These are phyloP conservation scores for Daubentonia madagascariensis DNA, from an alignment of 2,113 vertebrate species.

Conservation along the genomic window DNA sequence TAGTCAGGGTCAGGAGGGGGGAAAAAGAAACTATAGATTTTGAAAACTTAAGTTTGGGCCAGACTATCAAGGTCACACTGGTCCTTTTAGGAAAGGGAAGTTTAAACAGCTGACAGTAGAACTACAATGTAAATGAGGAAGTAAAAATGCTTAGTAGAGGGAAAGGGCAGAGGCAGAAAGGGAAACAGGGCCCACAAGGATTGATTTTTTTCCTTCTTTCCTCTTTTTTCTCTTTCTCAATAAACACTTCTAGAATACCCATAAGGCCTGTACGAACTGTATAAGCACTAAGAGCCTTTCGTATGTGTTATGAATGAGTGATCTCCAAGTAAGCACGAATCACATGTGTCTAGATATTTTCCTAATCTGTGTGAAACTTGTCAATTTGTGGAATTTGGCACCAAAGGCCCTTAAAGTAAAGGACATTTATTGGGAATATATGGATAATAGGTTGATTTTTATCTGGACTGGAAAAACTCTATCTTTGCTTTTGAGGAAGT, in stretches of 20 bases:
- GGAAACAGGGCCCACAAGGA: background rate
- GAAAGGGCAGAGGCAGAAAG: background rate
- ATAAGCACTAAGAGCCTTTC: background rate
- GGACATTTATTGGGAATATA: background rate
- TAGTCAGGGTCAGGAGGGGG: background rate
- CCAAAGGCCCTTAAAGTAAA: background rate
- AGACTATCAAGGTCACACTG: background rate
- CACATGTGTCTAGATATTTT: background rate
- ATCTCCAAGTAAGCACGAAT: background rate
- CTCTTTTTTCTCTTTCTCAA: background rate
- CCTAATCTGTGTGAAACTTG: background rate
- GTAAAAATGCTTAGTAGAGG: background rate
- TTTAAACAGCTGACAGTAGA: background rate
- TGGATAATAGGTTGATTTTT: background rate
- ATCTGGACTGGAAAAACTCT: background rate
- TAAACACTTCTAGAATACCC: background rate
- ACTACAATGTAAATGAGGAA: background rate
- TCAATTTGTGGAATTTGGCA: background rate
- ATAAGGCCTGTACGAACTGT: background rate
- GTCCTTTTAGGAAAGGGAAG: background rate
- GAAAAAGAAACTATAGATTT: background rate
- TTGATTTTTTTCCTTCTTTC: background rate
- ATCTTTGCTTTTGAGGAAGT: background rate
- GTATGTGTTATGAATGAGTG: background rate
- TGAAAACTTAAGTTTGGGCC: background rate